Evolutionary conservation across 2,888 invertebrate species (phyloP).

Genomic region (Doris montereyensis): DNA sequence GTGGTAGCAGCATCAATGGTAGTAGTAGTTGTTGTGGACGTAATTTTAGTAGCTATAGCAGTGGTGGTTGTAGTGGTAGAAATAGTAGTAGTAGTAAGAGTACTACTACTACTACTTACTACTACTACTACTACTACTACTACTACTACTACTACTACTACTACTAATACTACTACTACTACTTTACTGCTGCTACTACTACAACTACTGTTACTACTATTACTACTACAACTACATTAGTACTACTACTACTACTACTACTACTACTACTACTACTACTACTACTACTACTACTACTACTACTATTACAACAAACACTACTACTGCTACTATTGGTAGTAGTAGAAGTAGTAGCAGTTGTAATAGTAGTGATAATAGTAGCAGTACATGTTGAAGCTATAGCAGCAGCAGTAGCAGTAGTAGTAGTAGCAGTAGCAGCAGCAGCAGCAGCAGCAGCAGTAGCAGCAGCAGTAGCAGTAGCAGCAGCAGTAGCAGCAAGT

Average conservation of each 20-base stretch:
- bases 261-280: slow-evolving; percentile 20
- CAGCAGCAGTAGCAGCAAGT: not conserved
- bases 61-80: no score
- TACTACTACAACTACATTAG: not conserved
- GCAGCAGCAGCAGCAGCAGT: not conserved
- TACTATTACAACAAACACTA: slow-evolving; percentile 7
- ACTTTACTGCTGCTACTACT: not conserved
- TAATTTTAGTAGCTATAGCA: no score
- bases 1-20: no score
- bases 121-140: slow-evolving; percentile 1
- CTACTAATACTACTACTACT: not conserved
- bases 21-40: no score
- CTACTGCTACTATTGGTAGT: not conserved
- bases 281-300: slow-evolving; percentile 20
- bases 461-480: not conserved
- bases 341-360: not conserved
- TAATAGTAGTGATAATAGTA: not conserved
- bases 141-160: not conserved
- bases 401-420: not conserved
- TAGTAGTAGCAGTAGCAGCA: not conserved
- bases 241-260: slow-evolving; percentile 15
- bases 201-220: not conserved
- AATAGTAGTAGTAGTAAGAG: no score
- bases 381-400: not conserved
- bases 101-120: not conserved